Evolutionary conservation across 2,113 vertebrate genomes (phyloP).

Genomic region (Corythornis cristatus): DNA sequence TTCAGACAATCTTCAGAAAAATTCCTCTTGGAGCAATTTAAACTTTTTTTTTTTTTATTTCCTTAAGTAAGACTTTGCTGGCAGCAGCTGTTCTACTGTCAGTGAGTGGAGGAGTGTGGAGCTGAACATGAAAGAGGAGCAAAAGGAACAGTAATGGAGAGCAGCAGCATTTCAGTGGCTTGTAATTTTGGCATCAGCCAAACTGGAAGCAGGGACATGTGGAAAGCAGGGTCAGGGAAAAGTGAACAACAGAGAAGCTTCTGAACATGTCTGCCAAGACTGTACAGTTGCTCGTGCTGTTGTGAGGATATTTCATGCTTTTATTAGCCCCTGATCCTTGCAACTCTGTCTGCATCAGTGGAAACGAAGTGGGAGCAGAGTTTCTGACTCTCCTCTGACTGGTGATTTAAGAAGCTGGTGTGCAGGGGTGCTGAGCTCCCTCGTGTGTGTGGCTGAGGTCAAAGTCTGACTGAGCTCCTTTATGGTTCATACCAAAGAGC

Average conservation of each 20-base stretch:
- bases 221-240: background rate
- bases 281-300: background rate
- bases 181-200: background rate
- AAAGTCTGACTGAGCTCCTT: background rate
- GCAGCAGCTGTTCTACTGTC: background rate
- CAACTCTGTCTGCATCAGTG: background rate
- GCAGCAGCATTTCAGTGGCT: background rate
- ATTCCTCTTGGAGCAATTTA: background rate
- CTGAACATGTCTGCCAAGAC: background rate
- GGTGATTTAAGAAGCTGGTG: background rate
- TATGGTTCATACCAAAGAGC: rapidly evolving
- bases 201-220: background rate
- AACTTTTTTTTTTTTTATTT: background rate
- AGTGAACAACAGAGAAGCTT: background rate
- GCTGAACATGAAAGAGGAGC: background rate
- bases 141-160: background rate
- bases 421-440: background rate
- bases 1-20: background rate
- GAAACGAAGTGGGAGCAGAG: background rate
- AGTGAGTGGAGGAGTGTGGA: background rate
- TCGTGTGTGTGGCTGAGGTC: background rate
- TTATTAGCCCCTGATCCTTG: background rate
- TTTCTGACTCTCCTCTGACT: background rate
- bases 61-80: background rate
- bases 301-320: background rate